Conservation (phyloP, 92 coral and sea anemone species). For the Epizoanthus stellaris region DNA sequence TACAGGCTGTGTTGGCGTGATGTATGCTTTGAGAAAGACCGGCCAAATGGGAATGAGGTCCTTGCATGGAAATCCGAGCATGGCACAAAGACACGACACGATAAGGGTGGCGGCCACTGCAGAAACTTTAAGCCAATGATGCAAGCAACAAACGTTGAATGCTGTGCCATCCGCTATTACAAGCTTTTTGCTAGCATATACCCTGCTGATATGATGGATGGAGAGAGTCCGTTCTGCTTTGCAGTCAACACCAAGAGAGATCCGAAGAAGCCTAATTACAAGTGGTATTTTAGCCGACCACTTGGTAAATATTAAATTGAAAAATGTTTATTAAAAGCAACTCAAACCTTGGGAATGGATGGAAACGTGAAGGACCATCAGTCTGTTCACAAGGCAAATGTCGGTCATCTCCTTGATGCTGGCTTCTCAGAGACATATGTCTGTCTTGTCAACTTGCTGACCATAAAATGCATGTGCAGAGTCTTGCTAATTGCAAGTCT, state of each 20-base stretch:
- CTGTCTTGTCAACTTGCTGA: not conserved
- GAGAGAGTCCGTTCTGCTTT: not conserved
- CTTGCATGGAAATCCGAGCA: slow-evolving; percentile 17
- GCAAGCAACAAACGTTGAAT: slow-evolving; percentile 28
- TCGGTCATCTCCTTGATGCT: not conserved
- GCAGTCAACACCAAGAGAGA: not conserved
- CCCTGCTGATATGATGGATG: not conserved
- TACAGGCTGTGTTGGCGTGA: slow-evolving; percentile 27
- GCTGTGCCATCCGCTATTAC: slow-evolving; percentile 25
- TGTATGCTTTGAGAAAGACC: slow-evolving; percentile 16
- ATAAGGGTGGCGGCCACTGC: slow-evolving; percentile 32
- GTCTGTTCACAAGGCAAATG: too few relatives aligned
- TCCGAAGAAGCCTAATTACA: not conserved
- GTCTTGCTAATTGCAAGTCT: not conserved
- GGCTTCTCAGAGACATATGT: not conserved
- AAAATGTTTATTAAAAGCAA: too few relatives aligned
- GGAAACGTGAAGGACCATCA: too few relatives aligned
- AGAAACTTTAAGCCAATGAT: slow-evolving; percentile 27
- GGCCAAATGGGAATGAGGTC: slow-evolving; percentile 12
- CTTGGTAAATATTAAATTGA: not conserved
- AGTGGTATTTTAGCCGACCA: slow-evolving; percentile 5
- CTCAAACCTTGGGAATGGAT: too few relatives aligned
- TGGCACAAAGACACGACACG: slow-evolving; percentile 27
- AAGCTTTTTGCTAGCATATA: slow-evolving; percentile 13
- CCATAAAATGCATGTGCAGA: not conserved